These are phyloP conservation scores for Melanerpes formicivorus DNA, from an alignment of 2,113 vertebrate genomes.

Conservation along the genomic window DNA sequence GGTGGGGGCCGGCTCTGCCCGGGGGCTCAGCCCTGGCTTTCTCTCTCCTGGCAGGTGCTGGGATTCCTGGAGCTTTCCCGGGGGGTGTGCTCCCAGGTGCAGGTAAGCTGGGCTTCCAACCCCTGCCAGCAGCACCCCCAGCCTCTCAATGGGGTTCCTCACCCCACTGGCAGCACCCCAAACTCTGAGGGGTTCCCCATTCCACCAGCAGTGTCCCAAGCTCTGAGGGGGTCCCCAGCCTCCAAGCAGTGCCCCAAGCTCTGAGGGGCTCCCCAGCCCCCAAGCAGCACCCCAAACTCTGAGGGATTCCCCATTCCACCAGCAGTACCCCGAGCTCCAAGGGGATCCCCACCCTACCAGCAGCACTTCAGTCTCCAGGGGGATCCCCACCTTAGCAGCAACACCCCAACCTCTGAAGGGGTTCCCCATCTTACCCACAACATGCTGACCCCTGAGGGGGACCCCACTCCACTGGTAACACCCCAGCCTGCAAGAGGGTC, in stretches of 20 bases:
- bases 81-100: conserved; percentile 77
- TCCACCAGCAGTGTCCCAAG: too few species aligned
- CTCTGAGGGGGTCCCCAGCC: neutral
- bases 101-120: conserved; percentile 64
- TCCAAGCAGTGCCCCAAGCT: neutral
- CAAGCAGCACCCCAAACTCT: neutral
- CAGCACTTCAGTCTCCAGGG: too few species aligned
- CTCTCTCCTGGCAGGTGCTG: conserved; percentile 65
- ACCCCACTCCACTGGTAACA: neutral
- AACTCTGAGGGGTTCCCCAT: too few species aligned
- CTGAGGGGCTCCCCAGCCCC: too few species aligned
- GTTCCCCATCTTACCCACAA: neutral
- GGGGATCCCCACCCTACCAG: too few species aligned
- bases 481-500: neutral
- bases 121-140: neutral
- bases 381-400: neutral
- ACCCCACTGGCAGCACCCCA: neutral
- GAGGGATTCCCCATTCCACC: neutral
- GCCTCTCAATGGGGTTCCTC: neutral
- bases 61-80: conserved; percentile 79
- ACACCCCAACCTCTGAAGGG: neutral
- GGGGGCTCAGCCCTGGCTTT: neutral
- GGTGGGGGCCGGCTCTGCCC: rapidly evolving
- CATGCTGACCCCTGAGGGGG: neutral
- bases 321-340: rapidly evolving